Evolutionary conservation across 1,140 invertebrate species (phyloP).

Genomic region (Varroa destructor): DNA sequence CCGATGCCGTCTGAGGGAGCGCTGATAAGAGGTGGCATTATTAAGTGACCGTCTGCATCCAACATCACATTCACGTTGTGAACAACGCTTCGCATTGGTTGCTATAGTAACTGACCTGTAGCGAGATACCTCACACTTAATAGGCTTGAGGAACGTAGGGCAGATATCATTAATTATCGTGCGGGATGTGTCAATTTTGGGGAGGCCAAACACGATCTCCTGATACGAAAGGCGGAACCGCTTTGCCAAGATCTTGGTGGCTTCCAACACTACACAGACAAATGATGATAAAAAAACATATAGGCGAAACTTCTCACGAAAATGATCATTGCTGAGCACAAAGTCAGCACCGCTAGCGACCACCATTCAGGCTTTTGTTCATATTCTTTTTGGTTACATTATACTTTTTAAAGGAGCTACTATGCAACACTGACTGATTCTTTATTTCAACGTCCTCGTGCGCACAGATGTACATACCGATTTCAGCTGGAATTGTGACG

Average conservation of each 20-base stretch:
- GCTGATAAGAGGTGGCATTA: not conserved
- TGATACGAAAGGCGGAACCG: slow-evolving; percentile 70
- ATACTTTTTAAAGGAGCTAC: too few relatives aligned
- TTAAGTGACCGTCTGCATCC: not conserved
- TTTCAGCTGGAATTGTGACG: slow-evolving; percentile 36
- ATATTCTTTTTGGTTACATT: too few relatives aligned
- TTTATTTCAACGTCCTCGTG: too few relatives aligned
- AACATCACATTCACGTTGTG: too few relatives aligned
- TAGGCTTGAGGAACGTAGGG: slow-evolving; percentile 67
- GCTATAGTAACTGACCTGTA: slow-evolving; percentile 30
- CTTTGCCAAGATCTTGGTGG: slow-evolving; percentile 65
- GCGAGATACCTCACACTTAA: slow-evolving; percentile 51
- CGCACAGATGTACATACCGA: slow-evolving; percentile 23
- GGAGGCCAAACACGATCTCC: slow-evolving; percentile 71
- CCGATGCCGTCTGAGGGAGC: too few relatives aligned
- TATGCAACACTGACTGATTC: too few relatives aligned
- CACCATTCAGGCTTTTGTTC: too few relatives aligned
- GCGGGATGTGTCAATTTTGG: slow-evolving; percentile 73
- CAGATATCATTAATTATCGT: slow-evolving; percentile 73
- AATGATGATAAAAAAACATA: slow-evolving; percentile 52
- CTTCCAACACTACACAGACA: slow-evolving; percentile 51
- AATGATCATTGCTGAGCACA: too few relatives aligned
- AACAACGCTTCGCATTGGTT: not conserved
- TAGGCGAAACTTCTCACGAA: slow-evolving; percentile 47
- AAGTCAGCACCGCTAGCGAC: too few relatives aligned